Evolutionary conservation across 2,888 invertebrate species (phyloP), one percentile per base, ranked within the genome.

Genomic region (Synanthedon vespiformis): DNA sequence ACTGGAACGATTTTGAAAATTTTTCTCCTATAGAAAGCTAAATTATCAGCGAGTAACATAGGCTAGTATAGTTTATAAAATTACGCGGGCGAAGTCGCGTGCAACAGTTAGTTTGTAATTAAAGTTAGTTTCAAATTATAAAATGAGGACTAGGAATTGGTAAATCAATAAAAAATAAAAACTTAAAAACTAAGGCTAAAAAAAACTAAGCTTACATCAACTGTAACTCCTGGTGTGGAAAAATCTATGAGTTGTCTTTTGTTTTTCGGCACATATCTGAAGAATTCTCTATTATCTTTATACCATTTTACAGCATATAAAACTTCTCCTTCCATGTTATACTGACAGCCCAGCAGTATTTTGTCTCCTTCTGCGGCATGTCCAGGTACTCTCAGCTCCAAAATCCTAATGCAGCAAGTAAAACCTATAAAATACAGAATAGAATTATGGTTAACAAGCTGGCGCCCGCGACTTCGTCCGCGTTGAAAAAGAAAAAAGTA

Each of bases 261-360:
- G 73, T 93, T 93, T 58, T 91, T 89, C 12, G 95, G 95, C 58
- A 94, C 91, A 76, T 91, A 95, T 63, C 94, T 90, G 82, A 92
- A 95, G 86, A 95, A 95, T 80, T 95, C 95, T 67, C 92, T 89
- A 51, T 91, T 92, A 67, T 94, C 94, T 70, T 95, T 95, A 87
- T 95, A 95, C 95, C 95, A 95, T 80, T 95, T 95, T 59, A 95
- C 93, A n/a, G 95, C 94, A 76, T 95, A 95, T 51, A 95, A 86
- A 13, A 89, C 89, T 71, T 95, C 95, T 3, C 91, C 92, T 22
- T 81, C 84, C 81, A 95, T 80, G 78, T 95, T 93, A 72, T 92
- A 95, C 77, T 92, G 91, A 80, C 95, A 95, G 54, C 93, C 94
- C 55, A 96, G 84, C 34, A 90, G 85, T 4, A 93, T 93, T 64